Percentiles rank a stretch among this genome's conserved stretches.
phyloP scores from a whole-genome alignment of 1,140 invertebrate genomes.

The Drosophila quadrilineata region DNA sequence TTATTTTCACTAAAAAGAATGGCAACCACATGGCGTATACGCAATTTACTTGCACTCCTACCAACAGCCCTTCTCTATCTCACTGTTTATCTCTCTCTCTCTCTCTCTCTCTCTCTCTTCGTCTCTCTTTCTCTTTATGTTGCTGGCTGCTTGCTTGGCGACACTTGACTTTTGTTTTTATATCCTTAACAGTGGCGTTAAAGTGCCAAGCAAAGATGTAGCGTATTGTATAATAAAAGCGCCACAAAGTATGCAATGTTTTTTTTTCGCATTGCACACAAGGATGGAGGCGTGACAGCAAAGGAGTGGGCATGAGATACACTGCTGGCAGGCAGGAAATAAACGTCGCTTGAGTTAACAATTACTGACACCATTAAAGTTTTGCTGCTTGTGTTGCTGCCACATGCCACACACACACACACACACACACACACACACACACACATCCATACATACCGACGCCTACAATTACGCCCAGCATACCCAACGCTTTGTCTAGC shows the following conservation, averaged over 20 bases:
- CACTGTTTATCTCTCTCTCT: background rate
- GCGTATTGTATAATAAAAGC: constrained; percentile 65
- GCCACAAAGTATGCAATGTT: constrained; percentile 70
- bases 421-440: background rate
- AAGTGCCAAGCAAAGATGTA: constrained; percentile 69
- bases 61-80: constrained; percentile 22
- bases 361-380: constrained; percentile 79
- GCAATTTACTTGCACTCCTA: constrained; percentile 59
- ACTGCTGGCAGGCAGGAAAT: constrained; percentile 59
- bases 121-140: background rate
- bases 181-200: constrained; percentile 66
- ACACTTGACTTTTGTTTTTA: constrained; percentile 74
- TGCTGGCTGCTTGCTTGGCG: constrained; percentile 38
- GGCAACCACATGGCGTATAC: constrained; percentile 62
- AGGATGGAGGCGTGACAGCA: too few relatives aligned
- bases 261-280: constrained; percentile 20
- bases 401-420: constrained; percentile 1
- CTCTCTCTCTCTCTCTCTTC: background rate
- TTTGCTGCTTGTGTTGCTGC: constrained; percentile 27
- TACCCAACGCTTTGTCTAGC: constrained; percentile 47
- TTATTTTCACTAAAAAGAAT: constrained; percentile 39
- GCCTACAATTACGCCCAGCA: too few relatives aligned
- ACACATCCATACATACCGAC: too few relatives aligned
- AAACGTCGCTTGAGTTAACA: constrained; percentile 78
- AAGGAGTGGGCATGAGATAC: constrained; percentile 2